These are phyloP conservation scores for Drosophila setifemur DNA, from an alignment of 1,140 invertebrate species.

Conservation along the genomic window DNA sequence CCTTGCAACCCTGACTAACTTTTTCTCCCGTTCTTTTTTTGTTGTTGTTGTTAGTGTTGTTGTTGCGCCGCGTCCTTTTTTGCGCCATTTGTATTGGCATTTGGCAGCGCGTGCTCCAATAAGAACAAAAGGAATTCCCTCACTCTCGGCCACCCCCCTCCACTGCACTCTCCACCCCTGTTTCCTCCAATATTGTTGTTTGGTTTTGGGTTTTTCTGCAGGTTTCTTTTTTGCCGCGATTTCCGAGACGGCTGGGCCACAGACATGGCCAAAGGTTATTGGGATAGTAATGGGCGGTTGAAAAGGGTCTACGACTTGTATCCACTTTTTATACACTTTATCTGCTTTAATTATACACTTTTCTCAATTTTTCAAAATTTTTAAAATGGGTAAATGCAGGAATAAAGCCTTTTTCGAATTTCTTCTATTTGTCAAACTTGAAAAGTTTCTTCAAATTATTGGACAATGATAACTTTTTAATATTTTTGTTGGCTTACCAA, in stretches of 20 bases:
- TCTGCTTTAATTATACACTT: neutral
- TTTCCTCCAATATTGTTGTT: slow-evolving; percentile 41
- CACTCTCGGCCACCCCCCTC: slow-evolving; percentile 14
- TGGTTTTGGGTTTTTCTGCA: slow-evolving; percentile 7
- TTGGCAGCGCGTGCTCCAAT: slow-evolving; percentile 74
- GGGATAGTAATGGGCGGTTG: neutral
- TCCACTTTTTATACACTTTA: no score
- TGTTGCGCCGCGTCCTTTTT: slow-evolving; percentile 54
- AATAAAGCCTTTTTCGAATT: neutral
- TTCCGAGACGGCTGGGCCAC: slow-evolving; percentile 1
- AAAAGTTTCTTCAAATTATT: no score
- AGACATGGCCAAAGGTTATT: slow-evolving; percentile 21
- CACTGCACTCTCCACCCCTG: neutral
- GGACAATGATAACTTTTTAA: no score
- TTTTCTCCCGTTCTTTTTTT: slow-evolving; percentile 30
- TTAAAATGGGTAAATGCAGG: no score
- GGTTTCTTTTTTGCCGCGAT: slow-evolving; percentile 10
- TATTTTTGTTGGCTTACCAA: no score
- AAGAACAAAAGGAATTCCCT: slow-evolving; percentile 73
- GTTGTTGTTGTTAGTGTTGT: neutral
- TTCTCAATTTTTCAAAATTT: neutral
- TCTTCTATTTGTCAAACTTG: no score
- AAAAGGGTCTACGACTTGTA: slow-evolving; percentile 8
- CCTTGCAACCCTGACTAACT: slow-evolving; percentile 71
- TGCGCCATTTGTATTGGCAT: slow-evolving; percentile 79